A percentile compares a stretch with the other conserved stretches of the same genome.
These are phyloP conservation scores for Catharus fuscescens DNA, from an alignment of 2,113 vertebrate genomes.

Conservation along the genomic window DNA sequence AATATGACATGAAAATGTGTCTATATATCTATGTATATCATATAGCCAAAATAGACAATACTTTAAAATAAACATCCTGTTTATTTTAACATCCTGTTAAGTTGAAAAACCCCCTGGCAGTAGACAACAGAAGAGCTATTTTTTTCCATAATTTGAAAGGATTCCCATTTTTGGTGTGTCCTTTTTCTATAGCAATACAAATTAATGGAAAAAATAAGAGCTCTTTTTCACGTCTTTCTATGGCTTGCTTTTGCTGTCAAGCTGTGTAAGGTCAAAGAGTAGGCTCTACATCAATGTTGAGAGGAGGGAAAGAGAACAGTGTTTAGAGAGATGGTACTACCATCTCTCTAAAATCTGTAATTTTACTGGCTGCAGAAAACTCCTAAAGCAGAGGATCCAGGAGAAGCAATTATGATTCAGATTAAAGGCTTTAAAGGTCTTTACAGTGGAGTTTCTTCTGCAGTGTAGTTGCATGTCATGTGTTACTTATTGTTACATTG, in stretches of 20 bases:
- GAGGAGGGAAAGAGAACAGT: not conserved
- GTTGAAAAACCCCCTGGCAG: not conserved
- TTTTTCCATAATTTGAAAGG: not conserved
- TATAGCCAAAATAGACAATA: not conserved
- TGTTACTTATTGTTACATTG: fast-evolving
- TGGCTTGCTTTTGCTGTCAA: not conserved
- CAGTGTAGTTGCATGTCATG: fast-evolving
- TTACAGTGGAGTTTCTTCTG: not conserved
- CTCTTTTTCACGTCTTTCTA: not conserved
- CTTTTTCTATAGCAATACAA: not conserved
- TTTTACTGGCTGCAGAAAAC: not conserved
- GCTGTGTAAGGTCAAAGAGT: not conserved
- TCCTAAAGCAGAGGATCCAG: not conserved
- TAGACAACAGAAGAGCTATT: not conserved
- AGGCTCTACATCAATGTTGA: not conserved
- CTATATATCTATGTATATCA: no score
- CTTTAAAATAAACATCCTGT: not conserved
- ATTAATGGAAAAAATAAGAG: not conserved
- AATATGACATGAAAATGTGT: not conserved
- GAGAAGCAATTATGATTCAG: not conserved
- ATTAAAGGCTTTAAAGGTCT: not conserved
- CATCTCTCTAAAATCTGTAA: not conserved
- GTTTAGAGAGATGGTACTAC: not conserved
- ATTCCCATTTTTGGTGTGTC: not conserved
- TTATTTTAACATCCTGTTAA: not conserved